Evolutionary conservation across 1,140 invertebrate genomes (phyloP), one percentile per base, ranked within the genome.

Genomic region (Kradibia gibbosae): DNA sequence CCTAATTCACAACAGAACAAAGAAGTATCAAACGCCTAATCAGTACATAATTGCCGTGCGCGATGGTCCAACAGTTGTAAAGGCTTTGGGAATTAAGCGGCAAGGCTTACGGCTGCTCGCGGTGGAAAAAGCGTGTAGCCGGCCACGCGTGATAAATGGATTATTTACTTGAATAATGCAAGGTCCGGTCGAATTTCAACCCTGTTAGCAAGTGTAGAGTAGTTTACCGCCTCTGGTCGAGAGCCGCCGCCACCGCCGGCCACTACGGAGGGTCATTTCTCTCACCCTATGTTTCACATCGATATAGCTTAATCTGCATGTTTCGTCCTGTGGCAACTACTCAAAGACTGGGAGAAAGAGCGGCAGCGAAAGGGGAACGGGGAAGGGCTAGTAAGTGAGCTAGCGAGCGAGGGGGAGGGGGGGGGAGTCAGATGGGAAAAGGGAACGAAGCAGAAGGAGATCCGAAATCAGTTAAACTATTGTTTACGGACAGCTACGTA

Each of bases 151-250:
- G 80, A 82, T 82, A 82, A 82, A 82, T 82, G 80, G 80, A 82
- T 82, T 83, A 79, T 83, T 73, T 80, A 80, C 78, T 79, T 80
- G 78, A 79, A 80, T 80, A 79, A 80, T 80, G 82, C 73, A 83
- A 42, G 72, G 25, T 67, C 60, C 71, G 60, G 31, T 82, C 60
- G 81, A 78, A 75, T 82, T 75, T 82, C 81, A 65, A 73, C 42
- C 73, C 73, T 81, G 79, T 75, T 75, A 76, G 82, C 78, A 55
- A 45, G 71, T 45, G 50, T 31, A 39, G 45, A 65, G 81, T 78
- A 82, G 83, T 78, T 85, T 85, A 84, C 83, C 83, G 45, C 72
- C 45, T 55, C 48, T 55, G 39, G 11, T 15, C 62, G 50, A 25
- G 55, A 34, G 71, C 71, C 48, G 48, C 25, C 25, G 39, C n/a